phyloP scores from a whole-genome alignment of 2,797 vertebrate species.

The Silurus aristotelis region DNA sequence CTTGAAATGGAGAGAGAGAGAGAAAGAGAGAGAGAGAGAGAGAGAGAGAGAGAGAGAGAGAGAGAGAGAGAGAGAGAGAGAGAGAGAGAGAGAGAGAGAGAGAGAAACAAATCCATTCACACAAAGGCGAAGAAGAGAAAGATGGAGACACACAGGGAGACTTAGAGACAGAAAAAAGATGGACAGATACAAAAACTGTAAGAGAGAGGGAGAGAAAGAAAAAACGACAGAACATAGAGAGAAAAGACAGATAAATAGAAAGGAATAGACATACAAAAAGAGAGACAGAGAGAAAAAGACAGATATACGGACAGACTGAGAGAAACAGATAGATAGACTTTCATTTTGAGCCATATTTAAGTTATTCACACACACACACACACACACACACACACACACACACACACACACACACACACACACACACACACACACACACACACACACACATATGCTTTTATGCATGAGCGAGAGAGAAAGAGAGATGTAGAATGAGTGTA shows the following conservation, averaged over 20 bases:
- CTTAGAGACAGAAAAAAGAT: not conserved
- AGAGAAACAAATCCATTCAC: not conserved
- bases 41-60: constrained; percentile 18
- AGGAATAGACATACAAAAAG: not conserved
- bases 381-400: not conserved
- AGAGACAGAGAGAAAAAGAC: not conserved
- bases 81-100: not conserved
- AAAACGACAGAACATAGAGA: not conserved
- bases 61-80: constrained; percentile 14
- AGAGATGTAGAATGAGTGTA: not conserved
- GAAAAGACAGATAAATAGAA: not conserved
- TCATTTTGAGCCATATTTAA: not conserved
- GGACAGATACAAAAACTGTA: not conserved
- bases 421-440: not conserved
- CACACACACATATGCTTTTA: not conserved
- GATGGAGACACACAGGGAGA: not conserved
- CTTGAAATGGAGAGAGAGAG: constrained; percentile 58
- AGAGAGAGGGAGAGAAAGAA: not conserved
- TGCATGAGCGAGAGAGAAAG: not conserved
- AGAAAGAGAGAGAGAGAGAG: constrained; percentile 27
- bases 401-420: not conserved
- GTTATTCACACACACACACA: not conserved
- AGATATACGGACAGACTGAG: not conserved
- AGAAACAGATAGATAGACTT: not conserved
- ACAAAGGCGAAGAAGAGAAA: not conserved